These are phyloP conservation scores for Cryptocheilus praepositus DNA, from an alignment of 2,888 invertebrate genomes.

Conservation along the genomic window DNA sequence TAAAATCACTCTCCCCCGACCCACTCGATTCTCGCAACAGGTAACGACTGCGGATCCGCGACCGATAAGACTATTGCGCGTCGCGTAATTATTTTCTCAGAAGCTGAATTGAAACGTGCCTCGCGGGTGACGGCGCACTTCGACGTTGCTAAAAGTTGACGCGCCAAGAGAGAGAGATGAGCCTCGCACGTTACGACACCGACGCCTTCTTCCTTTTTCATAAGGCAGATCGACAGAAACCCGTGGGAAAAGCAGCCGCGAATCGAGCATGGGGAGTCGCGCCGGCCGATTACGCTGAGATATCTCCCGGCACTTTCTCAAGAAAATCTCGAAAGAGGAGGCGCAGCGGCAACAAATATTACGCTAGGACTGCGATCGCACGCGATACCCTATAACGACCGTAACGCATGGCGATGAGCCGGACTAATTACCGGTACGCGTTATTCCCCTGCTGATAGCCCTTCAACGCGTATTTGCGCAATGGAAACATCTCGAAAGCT, in stretches of 20 bases:
- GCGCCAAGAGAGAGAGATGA: conserved; percentile 15
- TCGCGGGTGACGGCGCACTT: conserved; percentile 12
- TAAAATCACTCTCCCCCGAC: not conserved
- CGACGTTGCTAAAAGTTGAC: conserved; percentile 12
- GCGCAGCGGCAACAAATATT: conserved; percentile 19
- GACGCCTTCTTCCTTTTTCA: conserved; percentile 25
- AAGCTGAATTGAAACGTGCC: not conserved
- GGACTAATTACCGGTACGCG: conserved; percentile 21
- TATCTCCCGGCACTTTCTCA: conserved; percentile 35
- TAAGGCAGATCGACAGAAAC: conserved; percentile 25
- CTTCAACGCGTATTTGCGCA: not conserved
- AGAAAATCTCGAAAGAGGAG: conserved; percentile 31
- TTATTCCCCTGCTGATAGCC: conserved; percentile 9
- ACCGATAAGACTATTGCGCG: conserved; percentile 9
- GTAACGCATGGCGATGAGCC: conserved; percentile 16
- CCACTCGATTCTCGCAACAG: not conserved
- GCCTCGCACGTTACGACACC: conserved; percentile 39
- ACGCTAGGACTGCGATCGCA: conserved; percentile 24
- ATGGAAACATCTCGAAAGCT: not conserved
- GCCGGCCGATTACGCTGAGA: conserved; percentile 26
- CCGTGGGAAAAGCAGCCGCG: conserved; percentile 32
- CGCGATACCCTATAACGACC: conserved; percentile 17
- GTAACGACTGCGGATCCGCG: not conserved
- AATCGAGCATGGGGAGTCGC: conserved; percentile 25
- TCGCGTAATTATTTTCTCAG: no score